Base-by-base conservation (phyloP, 2,113 vertebrate genomes). In the Anhinga anhinga region DNA sequence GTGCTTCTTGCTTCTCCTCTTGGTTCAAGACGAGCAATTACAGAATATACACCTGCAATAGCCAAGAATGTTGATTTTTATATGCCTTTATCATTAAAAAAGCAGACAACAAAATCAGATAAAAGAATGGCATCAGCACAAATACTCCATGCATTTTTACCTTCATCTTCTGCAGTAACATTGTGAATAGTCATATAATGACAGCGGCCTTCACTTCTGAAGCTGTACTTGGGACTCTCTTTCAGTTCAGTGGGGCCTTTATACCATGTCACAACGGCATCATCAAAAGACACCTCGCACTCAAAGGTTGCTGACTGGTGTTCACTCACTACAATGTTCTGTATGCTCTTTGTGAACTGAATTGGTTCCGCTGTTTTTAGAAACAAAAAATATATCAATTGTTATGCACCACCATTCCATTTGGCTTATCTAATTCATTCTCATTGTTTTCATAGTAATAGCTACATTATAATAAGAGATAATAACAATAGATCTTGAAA, bases 131-230 rank as follows among this genome's bases (percentile, higher is more conserved):
- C 26, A 58, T 13, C 10, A 50, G 49, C 9, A 82, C 44, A 80
- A 93, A 58, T 38, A 40, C 59, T 61, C 38, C 14, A 50, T 45
- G 61, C 44, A 29, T 98, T 97, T 97, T 98, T 98, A 99, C 99
- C 99, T 99, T 99, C 99, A 14, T 99, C 99, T 88, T 99, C 99
- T 49, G 98, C 98, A 83, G 99, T 98, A 94, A 99, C 99, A 5
- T 99, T 99, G 98, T 98, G 98, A 96, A 99, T 99, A 79, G 99
- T 99, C 99, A 99, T 99, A 90, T 99, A 99, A 97, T 99, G 99
- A 91, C 99, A 99, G 90, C 99, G 99, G 26, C 99, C 99, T 90
- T 99, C 99, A 32, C 99, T 99, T 95, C 98, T 98, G 93, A 99
- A 99, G 97, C 99, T 99, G 98, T 99, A 99, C 95, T 99, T 99